Percentiles rank a stretch among this genome's conserved stretches.
These are phyloP conservation scores for Yponomeuta plumbellus DNA, from an alignment of 2,888 invertebrate species.

Conservation along the genomic window DNA sequence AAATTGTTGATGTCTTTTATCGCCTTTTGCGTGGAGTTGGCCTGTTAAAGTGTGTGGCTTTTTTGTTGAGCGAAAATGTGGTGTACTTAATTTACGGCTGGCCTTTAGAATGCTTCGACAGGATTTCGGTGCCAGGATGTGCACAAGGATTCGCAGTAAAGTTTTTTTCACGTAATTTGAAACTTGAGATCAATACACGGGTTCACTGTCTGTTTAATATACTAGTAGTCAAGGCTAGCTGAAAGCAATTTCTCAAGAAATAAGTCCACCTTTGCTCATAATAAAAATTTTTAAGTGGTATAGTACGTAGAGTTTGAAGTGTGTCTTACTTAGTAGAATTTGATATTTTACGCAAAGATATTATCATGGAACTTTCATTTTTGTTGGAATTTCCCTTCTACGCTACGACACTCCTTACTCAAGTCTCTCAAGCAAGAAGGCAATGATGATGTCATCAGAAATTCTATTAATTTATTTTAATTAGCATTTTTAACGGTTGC, in stretches of 20 bases:
- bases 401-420: too few relatives aligned
- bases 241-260: too few relatives aligned
- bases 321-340: too few relatives aligned
- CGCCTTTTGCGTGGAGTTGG: constrained; percentile 11
- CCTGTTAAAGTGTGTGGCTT: background rate
- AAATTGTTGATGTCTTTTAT: constrained; percentile 23
- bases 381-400: too few relatives aligned
- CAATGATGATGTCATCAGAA: background rate
- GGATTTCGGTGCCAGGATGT: background rate
- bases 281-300: too few relatives aligned
- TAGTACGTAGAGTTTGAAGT: too few relatives aligned
- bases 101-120: background rate
- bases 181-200: background rate
- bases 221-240: too few relatives aligned
- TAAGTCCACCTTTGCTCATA: too few relatives aligned
- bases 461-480: background rate
- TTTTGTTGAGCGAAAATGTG: background rate
- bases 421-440: background rate
- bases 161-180: background rate
- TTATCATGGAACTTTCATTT: too few relatives aligned
- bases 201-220: too few relatives aligned
- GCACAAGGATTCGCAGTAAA: background rate
- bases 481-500: background rate
- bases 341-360: too few relatives aligned
- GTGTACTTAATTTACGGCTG: constrained; percentile 16